Percentiles rank a stretch among this genome's conserved stretches.
Conservation (phyloP, 1,140 invertebrate genomes). For the Holotrichia oblita region DNA sequence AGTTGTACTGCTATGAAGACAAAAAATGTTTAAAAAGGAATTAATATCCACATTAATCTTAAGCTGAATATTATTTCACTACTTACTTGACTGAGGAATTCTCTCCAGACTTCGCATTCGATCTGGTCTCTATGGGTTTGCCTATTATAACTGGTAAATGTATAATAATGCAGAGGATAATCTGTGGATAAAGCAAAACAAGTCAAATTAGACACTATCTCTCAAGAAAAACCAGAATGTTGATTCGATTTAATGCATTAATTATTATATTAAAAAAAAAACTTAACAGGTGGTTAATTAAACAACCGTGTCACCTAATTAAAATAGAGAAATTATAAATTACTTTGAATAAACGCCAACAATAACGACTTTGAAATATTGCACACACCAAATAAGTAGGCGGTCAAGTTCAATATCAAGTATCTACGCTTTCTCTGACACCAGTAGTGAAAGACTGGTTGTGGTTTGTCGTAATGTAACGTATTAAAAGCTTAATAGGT, state of each 20-base stretch:
- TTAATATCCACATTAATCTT: too few species aligned
- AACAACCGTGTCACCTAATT: background rate
- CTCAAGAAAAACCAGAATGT: too few species aligned
- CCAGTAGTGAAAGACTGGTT: background rate
- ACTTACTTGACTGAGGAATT: background rate
- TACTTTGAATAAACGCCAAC: background rate
- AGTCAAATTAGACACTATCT: background rate
- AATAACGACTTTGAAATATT: background rate
- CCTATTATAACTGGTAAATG: background rate
- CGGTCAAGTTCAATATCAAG: conserved; percentile 16
- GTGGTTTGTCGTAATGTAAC: too few species aligned
- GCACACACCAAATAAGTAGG: background rate
- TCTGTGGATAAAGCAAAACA: background rate
- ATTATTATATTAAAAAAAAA: too few species aligned
- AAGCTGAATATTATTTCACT: background rate
- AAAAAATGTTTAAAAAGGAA: too few species aligned
- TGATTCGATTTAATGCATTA: too few species aligned
- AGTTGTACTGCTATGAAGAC: too few species aligned
- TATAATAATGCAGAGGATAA: background rate
- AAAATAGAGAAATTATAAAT: background rate
- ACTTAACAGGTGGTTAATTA: too few species aligned
- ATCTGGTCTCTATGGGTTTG: background rate
- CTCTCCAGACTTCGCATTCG: background rate
- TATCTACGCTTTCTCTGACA: background rate
- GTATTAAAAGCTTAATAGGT: too few species aligned